Evolutionary conservation across 1,140 invertebrate genomes (phyloP).

Genomic region (Zaprionus camerounensis): DNA sequence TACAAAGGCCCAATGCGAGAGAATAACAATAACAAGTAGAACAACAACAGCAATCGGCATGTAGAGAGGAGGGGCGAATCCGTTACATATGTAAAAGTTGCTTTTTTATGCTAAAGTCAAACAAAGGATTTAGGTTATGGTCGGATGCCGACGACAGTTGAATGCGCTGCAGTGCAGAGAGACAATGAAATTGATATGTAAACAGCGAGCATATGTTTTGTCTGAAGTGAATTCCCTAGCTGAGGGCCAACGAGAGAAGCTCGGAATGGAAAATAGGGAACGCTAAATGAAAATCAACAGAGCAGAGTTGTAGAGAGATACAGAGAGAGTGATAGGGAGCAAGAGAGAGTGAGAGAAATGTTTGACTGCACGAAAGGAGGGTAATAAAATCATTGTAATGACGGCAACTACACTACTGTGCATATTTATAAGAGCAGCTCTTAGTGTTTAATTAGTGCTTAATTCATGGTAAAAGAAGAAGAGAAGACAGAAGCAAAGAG

Average conservation of each 20-base stretch:
- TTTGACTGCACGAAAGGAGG: not conserved
- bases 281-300: constrained; percentile 1
- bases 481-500: not conserved
- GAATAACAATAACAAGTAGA: constrained; percentile 50
- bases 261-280: constrained; percentile 10
- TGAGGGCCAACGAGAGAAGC: constrained; percentile 24
- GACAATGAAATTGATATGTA: constrained; percentile 48
- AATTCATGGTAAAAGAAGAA: not conserved
- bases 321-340: not conserved
- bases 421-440: constrained; percentile 1
- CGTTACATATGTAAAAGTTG: constrained; percentile 76
- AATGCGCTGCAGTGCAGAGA: constrained; percentile 51
- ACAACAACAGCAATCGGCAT: constrained; percentile 23
- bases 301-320: not conserved
- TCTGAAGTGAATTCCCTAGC: not conserved
- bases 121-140: constrained; percentile 60
- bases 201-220: constrained; percentile 30
- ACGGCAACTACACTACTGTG: not conserved
- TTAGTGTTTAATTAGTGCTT: not conserved
- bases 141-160: constrained; percentile 61
- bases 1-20: constrained; percentile 53
- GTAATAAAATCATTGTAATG: constrained; percentile 6
- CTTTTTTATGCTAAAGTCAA: constrained; percentile 66
- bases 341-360: not conserved
- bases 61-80: constrained; percentile 20